Conservation (phyloP, 2,113 vertebrate genomes). For the Erpornis zantholeuca region DNA sequence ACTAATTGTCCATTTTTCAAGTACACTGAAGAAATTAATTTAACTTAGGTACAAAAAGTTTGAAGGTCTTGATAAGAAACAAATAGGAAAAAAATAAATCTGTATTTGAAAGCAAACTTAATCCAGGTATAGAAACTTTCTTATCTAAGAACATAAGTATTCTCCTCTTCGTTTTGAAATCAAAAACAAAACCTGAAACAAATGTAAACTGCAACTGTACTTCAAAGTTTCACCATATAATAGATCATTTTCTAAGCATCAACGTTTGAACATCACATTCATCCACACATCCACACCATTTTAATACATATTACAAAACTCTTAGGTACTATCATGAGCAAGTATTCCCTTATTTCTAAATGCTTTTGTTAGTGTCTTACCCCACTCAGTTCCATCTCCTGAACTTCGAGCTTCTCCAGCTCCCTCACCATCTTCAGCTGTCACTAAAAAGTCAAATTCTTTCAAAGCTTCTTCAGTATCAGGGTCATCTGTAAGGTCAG, state of each 20-base stretch:
- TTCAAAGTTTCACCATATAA: not conserved
- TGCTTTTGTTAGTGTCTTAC: conserved; percentile 74
- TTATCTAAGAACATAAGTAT: not conserved
- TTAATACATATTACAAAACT: not conserved
- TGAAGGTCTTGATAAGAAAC: not conserved
- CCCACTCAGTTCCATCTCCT: conserved; percentile 98
- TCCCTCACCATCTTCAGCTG: conserved; percentile 95
- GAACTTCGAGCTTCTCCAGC: conserved; percentile 97
- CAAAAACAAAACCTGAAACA: not conserved
- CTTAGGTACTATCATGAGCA: not conserved
- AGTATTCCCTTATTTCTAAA: not conserved
- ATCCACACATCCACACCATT: conserved; percentile 1
- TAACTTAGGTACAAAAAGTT: not conserved
- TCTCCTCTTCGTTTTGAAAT: not conserved
- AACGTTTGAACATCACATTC: not conserved
- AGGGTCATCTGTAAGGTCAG: conserved; percentile 87
- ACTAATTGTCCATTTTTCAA: not conserved
- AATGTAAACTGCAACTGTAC: not conserved
- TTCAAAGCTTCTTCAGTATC: conserved; percentile 98
- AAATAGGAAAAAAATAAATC: not conserved
- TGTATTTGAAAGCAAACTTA: not conserved
- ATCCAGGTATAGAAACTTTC: not conserved
- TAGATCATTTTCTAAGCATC: not conserved
- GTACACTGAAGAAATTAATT: not conserved
- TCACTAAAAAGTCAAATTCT: conserved; percentile 99